phyloP scores from a whole-genome alignment of 2,797 vertebrate species.

The Melanotaenia pygmaea region DNA sequence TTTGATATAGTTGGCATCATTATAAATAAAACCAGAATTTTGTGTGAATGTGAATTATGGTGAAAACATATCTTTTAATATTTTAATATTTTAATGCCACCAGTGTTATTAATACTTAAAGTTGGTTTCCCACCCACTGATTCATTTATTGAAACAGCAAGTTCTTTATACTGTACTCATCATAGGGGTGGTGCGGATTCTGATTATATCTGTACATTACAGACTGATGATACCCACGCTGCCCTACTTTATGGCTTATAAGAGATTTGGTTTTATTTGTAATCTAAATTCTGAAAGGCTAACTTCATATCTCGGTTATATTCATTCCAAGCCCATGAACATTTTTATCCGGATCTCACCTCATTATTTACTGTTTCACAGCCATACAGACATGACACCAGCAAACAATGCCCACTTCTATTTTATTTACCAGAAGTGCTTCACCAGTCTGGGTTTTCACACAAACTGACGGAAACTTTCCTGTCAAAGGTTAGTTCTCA shows the following conservation, averaged over 20 bases:
- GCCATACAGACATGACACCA: conserved; percentile 28
- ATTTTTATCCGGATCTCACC: conserved; percentile 29
- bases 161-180: background rate
- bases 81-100: background rate
- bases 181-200: background rate
- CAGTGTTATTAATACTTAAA: background rate
- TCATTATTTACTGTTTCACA: conserved; percentile 45
- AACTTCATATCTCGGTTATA: conserved; percentile 44
- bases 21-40: background rate
- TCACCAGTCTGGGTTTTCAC: conserved; percentile 61
- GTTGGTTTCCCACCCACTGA: conserved; percentile 2
- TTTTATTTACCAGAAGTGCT: conserved; percentile 77
- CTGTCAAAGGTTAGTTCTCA: conserved; percentile 58
- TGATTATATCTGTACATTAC: background rate
- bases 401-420: conserved; percentile 51
- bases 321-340: conserved; percentile 37
- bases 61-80: background rate
- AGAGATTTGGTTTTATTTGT: background rate
- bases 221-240: background rate
- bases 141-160: conserved; percentile 27
- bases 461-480: conserved; percentile 48
- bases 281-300: background rate
- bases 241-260: background rate
- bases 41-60: background rate
- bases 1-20: background rate